phyloP scores from a whole-genome alignment of 2,797 vertebrate genomes.

The Menidia menidia region DNA sequence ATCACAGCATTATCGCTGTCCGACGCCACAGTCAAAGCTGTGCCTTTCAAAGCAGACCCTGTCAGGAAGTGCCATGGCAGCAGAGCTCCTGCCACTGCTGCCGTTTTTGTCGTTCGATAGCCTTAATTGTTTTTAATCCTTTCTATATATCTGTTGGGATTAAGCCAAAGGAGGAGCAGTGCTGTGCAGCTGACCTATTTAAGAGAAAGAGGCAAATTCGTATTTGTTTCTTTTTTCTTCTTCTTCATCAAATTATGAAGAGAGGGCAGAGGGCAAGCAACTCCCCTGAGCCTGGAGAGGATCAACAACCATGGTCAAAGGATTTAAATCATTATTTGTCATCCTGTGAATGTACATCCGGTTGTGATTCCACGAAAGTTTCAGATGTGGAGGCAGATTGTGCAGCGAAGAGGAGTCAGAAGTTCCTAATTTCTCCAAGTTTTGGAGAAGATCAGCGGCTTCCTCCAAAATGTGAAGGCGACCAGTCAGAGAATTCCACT shows the following conservation, averaged over 20 bases:
- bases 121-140: slow-evolving; percentile 10
- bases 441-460: slow-evolving; percentile 58
- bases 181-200: slow-evolving; percentile 20
- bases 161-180: slow-evolving; percentile 16
- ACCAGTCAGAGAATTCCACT: slow-evolving; percentile 19
- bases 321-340: slow-evolving; percentile 36
- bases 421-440: slow-evolving; percentile 69
- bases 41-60: slow-evolving; percentile 69
- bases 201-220: slow-evolving; percentile 13
- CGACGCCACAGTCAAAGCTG: slow-evolving; percentile 63
- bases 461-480: slow-evolving; percentile 11
- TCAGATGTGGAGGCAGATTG: slow-evolving; percentile 41
- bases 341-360: slow-evolving; percentile 29
- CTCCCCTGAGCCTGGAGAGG: slow-evolving; percentile 60
- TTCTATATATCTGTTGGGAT: slow-evolving; percentile 13
- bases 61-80: slow-evolving; percentile 69
- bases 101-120: slow-evolving; percentile 32
- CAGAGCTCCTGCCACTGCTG: slow-evolving; percentile 48
- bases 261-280: slow-evolving; percentile 60
- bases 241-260: slow-evolving; percentile 41
- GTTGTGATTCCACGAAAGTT: slow-evolving; percentile 27
- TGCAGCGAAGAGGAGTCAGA: slow-evolving; percentile 72
- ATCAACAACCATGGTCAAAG: slow-evolving; percentile 23
- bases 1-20: slow-evolving; percentile 74
- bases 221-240: background rate